Evolutionary conservation across 2,113 vertebrate species (phyloP).

Genomic region (Malurus elegans): DNA sequence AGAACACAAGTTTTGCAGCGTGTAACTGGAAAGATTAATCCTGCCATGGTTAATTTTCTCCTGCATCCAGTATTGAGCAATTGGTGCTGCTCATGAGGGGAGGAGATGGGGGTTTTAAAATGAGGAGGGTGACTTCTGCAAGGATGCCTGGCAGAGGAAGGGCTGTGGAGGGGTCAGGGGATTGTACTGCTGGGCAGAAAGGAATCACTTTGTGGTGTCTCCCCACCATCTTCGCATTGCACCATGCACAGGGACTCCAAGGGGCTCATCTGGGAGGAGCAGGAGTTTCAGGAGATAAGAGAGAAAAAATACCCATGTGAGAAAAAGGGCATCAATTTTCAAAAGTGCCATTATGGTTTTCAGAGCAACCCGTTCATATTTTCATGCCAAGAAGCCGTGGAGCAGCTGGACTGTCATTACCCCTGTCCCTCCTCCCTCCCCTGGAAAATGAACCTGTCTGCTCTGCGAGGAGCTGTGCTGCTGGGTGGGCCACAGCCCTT

Average conservation of each 20-base stretch:
- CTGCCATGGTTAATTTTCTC: neutral
- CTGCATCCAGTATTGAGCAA: neutral
- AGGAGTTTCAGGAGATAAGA: neutral
- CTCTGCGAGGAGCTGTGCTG: neutral
- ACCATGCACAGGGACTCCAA: accelerated
- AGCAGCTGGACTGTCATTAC: neutral
- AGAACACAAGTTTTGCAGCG: accelerated
- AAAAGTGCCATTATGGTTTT: neutral
- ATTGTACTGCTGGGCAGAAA: too few species aligned
- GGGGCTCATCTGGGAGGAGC: accelerated
- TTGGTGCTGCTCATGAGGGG: neutral
- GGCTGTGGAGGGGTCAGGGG: neutral
- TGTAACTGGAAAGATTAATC: accelerated
- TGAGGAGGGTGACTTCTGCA: neutral
- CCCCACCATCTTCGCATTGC: neutral
- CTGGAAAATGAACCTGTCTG: neutral
- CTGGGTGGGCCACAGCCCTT: neutral
- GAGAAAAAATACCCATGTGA: neutral
- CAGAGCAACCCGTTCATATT: neutral
- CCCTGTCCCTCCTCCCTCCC: neutral
- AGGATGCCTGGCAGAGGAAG: neutral
- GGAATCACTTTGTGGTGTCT: neutral
- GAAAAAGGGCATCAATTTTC: neutral
- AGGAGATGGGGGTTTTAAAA: neutral
- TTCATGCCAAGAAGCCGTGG: neutral